Evolutionary conservation across 2,888 invertebrate species (phyloP).

Genomic region (Adelognathus sp.): DNA sequence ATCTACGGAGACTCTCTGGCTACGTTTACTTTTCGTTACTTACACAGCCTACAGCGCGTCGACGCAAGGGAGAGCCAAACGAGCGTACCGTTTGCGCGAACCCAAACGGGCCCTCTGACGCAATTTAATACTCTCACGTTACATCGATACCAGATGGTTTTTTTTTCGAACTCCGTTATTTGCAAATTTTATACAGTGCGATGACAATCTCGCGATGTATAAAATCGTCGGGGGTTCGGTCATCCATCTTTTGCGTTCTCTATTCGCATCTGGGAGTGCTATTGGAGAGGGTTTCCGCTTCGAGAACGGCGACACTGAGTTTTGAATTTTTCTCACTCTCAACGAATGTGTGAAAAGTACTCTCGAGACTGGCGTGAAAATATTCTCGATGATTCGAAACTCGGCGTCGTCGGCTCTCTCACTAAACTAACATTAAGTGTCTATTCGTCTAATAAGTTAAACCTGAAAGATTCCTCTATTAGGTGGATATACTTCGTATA

Average conservation of each 20-base stretch:
- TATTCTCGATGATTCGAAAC: constrained; percentile 23
- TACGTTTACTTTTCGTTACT: constrained; percentile 60
- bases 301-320: constrained; percentile 53
- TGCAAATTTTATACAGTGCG: constrained; percentile 69
- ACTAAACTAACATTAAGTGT: constrained; percentile 57
- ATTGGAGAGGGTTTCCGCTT: constrained; percentile 50
- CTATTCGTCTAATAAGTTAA: constrained; percentile 50
- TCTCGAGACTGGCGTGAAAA: too few relatives aligned
- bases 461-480: constrained; percentile 43
- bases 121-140: constrained; percentile 52
- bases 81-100: constrained; percentile 60
- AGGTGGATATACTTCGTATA: constrained; percentile 40
- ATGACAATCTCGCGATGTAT: constrained; percentile 37
- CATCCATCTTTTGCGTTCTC: constrained; percentile 39
- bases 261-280: constrained; percentile 45
- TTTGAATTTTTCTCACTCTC: not conserved
- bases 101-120: constrained; percentile 30
- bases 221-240: constrained; percentile 37
- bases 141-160: constrained; percentile 63
- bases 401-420: constrained; percentile 35
- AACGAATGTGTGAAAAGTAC: too few relatives aligned
- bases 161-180: constrained; percentile 45
- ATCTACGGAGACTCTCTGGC: constrained; percentile 52
- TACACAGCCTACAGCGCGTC: constrained; percentile 64
- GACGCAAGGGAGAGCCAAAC: constrained; percentile 65